These are phyloP conservation scores for Mamestra configurata DNA, from an alignment of 1,140 invertebrate genomes.

Conservation along the genomic window DNA sequence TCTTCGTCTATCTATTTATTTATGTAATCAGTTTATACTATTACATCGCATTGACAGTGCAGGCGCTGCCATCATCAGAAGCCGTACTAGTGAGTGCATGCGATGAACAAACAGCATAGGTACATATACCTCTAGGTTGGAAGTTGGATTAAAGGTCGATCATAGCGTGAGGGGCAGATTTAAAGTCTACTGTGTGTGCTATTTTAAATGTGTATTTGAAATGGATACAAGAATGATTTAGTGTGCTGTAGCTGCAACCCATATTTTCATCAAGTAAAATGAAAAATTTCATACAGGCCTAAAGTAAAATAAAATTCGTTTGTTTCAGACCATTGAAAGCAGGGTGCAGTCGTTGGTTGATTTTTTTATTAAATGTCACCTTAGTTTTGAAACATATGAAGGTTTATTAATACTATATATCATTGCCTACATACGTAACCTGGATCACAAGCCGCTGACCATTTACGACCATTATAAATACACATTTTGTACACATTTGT, in stretches of 20 bases:
- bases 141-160: neutral
- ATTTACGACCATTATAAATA: slow-evolving; percentile 32
- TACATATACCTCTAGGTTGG: no score
- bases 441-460: neutral
- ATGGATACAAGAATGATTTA: no score
- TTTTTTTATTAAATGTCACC: neutral
- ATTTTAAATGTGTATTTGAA: neutral
- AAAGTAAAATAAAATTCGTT: no score
- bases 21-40: neutral
- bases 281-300: no score
- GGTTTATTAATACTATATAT: neutral
- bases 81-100: slow-evolving; percentile 16
- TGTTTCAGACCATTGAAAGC: no score
- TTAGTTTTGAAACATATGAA: neutral
- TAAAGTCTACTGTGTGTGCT: neutral
- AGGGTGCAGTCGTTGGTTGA: no score
- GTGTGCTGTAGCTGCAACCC: no score
- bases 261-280: no score
- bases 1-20: neutral
- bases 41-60: slow-evolving; percentile 1
- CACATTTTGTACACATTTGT: slow-evolving; percentile 26
- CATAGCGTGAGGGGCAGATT: neutral
- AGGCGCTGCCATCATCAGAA: neutral
- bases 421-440: neutral
- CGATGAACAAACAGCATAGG: neutral